phyloP scores from a whole-genome alignment of 2,113 vertebrate species.

The Carassius gibelio region DNA sequence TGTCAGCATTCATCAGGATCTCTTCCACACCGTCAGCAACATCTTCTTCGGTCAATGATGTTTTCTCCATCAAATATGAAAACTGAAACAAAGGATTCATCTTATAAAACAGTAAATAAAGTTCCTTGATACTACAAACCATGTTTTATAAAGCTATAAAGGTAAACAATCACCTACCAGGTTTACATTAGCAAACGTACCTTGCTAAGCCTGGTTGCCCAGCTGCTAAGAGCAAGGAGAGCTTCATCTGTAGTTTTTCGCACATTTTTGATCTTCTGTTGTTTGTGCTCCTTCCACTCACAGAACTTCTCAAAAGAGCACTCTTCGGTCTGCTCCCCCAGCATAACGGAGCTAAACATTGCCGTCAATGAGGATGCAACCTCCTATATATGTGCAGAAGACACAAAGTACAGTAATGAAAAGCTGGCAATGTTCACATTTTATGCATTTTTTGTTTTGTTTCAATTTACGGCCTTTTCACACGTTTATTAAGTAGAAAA shows the following conservation, averaged over 20 bases:
- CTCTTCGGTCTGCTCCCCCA: conserved; percentile 61
- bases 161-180: too few species aligned
- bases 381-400: conserved; percentile 55
- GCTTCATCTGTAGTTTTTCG: conserved; percentile 65
- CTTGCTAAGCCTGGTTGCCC: conserved; percentile 69
- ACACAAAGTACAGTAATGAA: not conserved
- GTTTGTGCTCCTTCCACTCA: conserved; percentile 71
- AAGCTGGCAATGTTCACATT: not conserved
- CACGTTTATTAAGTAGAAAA: not conserved
- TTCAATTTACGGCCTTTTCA: not conserved
- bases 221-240: conserved; percentile 66
- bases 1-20: conserved; percentile 70
- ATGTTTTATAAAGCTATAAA: not conserved
- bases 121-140: not conserved
- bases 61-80: conserved; percentile 69
- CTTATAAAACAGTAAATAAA: not conserved
- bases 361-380: conserved; percentile 67
- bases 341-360: conserved; percentile 59
- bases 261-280: conserved; percentile 52
- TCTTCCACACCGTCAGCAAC: conserved; percentile 61
- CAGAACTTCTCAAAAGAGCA: conserved; percentile 69
- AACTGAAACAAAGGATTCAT: conserved; percentile 57
- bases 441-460: not conserved
- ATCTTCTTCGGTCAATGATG: conserved; percentile 58
- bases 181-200: conserved; percentile 44